These are phyloP conservation scores for Struthidea cinerea DNA, from an alignment of 2,113 vertebrate genomes.

Conservation along the genomic window DNA sequence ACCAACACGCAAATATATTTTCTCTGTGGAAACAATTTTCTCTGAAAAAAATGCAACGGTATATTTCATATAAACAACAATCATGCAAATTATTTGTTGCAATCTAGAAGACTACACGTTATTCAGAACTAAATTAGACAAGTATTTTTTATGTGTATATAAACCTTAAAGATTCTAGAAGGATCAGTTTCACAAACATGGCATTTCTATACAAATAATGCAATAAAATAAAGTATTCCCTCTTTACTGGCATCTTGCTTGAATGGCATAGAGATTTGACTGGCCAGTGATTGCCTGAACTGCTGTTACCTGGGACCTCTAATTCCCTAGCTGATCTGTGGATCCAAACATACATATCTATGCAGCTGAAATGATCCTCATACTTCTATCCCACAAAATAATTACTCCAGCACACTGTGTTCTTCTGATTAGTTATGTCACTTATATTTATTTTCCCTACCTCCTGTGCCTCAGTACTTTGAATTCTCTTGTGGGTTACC, in stretches of 20 bases:
- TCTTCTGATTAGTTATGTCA: neutral
- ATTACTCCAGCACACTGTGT: neutral
- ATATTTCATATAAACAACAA: neutral
- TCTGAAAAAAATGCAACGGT: neutral
- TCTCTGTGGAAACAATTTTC: neutral
- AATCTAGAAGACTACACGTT: neutral
- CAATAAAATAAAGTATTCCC: neutral
- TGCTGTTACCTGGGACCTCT: neutral
- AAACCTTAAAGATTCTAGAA: neutral
- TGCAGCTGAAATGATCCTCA: neutral
- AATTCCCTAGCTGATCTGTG: neutral
- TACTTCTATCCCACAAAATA: neutral
- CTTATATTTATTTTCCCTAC: neutral
- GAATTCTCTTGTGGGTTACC: neutral
- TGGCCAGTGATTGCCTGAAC: neutral
- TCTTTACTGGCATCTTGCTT: neutral
- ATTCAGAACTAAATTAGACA: neutral
- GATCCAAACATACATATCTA: neutral
- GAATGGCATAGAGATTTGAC: neutral
- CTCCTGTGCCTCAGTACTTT: neutral
- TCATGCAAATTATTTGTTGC: neutral
- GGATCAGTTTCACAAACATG: neutral
- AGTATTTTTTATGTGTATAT: neutral
- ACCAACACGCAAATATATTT: neutral
- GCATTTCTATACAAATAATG: neutral